Base-by-base conservation (phyloP, 1,140 invertebrate species). In the Hyles vespertilio region DNA sequence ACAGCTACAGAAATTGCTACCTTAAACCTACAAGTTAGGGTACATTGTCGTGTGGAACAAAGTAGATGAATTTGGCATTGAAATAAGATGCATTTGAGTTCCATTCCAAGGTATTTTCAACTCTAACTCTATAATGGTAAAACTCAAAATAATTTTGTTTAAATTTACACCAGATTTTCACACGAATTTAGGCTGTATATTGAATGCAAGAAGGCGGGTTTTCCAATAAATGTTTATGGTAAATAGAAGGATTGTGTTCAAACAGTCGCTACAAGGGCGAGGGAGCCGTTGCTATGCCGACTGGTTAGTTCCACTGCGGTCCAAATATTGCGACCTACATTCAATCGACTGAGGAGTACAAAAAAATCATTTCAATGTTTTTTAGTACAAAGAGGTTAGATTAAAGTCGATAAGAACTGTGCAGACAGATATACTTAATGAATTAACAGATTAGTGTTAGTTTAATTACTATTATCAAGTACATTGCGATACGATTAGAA, bases 271-370 rank as follows among this genome's bases (percentile, higher is more conserved):
- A 54, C 52, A 54, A 56, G 55, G 60, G 49, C 60, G 51, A 48
- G 55, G 60, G 55, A 50, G 50, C 10, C 45, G 60, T 62, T 62
- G 60, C 60, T 53, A 62, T 57, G 60, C 55, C 53, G 45, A 56
- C 22, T 56, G 40, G 44, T 47, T 12, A 9, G 32, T 50, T 56
- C 54, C 54, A 56, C 59, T 61, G 56, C 33, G 49, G 10, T 48
- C 46, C 46, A 48, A 22, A 48, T 5, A 2, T 48, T 48, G 5
- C 46, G n/a, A 48, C n/a, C 12, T 48, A 11, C 1, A 1, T 5
- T 48, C 12, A 48, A 48, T 5, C 5, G 46, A 47, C 22, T 22
- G 22, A 22, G 22, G 22, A 22, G 22, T 2, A 22, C 36, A 40
- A 40, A 40, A 40, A 40, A 40, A 5, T 40, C 36, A 22, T 22